Evolutionary conservation across 1,140 invertebrate genomes (phyloP).

Genomic region (Drosophila triauraria): DNA sequence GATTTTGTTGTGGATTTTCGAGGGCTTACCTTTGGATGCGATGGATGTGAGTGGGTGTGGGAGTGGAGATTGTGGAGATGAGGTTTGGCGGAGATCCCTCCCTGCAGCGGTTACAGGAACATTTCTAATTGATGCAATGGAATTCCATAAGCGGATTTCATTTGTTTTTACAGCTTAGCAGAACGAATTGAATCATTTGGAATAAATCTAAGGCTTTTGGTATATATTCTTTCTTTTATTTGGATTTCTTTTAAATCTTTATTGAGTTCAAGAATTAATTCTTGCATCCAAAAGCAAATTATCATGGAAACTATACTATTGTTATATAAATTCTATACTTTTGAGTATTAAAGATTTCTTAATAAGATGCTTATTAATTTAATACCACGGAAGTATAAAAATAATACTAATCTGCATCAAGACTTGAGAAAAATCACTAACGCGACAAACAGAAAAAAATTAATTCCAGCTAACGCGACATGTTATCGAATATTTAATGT

Average conservation of each 20-base stretch:
- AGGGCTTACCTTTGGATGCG: conserved; percentile 29
- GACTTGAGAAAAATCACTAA: no score
- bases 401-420: no score
- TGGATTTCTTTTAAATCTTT: not conserved
- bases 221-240: not conserved
- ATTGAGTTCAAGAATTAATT: no score
- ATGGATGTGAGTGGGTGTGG: not conserved
- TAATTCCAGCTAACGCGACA: no score
- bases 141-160: conserved; percentile 66
- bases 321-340: no score
- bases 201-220: conserved; percentile 11
- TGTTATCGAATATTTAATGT: not conserved
- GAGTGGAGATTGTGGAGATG: no score
- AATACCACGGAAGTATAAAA: no score
- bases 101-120: conserved; percentile 36
- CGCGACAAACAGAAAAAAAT: no score
- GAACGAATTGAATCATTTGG: conserved; percentile 9
- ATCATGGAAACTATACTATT: no score
- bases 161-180: conserved; percentile 56
- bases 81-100: not conserved
- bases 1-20: conserved; percentile 52
- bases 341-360: no score
- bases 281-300: no score
- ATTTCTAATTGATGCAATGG: conserved; percentile 67
- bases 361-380: not conserved